A percentile compares a stretch with the other conserved stretches of the same genome.
Conservation (phyloP, 2,888 invertebrate genomes). For the Nephrotoma flavescens region DNA sequence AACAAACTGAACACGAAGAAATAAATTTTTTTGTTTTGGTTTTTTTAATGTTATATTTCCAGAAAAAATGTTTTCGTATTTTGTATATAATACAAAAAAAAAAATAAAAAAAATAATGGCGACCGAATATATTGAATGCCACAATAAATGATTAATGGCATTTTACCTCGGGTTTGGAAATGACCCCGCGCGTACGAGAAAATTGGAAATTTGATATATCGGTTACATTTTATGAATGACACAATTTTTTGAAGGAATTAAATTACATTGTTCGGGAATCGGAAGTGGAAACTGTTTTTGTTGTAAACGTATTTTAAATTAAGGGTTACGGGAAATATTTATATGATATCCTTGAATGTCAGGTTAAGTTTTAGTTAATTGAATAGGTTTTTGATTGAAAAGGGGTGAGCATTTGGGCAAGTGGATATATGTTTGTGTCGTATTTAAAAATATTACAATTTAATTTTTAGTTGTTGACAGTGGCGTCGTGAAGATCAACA, state of each 20-base stretch:
- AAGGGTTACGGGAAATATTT: not conserved
- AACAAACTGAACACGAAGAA: not conserved
- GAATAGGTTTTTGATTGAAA: not conserved
- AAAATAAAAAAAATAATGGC: not conserved
- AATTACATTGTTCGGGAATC: not conserved
- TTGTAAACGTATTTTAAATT: not conserved
- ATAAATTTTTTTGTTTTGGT: not conserved
- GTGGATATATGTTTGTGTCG: not conserved
- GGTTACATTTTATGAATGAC: not conserved
- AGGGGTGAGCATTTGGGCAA: not conserved
- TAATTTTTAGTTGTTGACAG: too few relatives aligned
- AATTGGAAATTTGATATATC: not conserved
- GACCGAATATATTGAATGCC: not conserved
- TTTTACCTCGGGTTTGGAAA: not conserved
- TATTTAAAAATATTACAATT: not conserved
- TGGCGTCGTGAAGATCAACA: too few relatives aligned
- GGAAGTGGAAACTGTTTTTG: not conserved
- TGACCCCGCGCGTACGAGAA: not conserved
- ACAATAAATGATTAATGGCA: not conserved
- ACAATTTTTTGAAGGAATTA: not conserved
- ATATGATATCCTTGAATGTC: not conserved
- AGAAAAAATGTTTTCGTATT: not conserved
- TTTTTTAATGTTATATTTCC: not conserved
- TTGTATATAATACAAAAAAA: not conserved
- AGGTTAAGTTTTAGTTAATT: not conserved